Evolutionary conservation across 2,113 vertebrate genomes (phyloP), one percentile per base, ranked within the genome.

Genomic region (Nettapus auritus): DNA sequence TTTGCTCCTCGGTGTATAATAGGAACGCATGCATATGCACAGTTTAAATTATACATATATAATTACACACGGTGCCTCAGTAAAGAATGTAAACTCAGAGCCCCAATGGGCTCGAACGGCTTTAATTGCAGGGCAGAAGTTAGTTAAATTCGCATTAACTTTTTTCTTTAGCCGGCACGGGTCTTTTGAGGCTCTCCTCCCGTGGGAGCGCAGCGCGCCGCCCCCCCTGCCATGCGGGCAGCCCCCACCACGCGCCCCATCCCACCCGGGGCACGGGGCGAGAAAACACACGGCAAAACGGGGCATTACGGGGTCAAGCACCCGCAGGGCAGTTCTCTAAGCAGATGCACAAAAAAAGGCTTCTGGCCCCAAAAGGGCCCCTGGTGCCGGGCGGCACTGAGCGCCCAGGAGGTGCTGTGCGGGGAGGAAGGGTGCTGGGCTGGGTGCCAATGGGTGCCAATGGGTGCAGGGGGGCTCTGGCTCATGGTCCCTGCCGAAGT

Each of bases 111-210:
- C 52, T 93, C 48, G n/a, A 56, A 92, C 60, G 93, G 91, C 93
- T 96, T 77, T 96, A 96, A 96, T 94, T 96, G 95, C 92, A 95
- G 92, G 92, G 93, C 96, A 96, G 91, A 91, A 93, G 95, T 90
- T 94, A 94, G 92, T 94, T 95, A 90, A 94, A 93, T 91, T 89
- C 95, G 82, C 95, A 94, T 95, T 95, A 94, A 93, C 79, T 89
- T 96, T 83, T 36, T 2, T 9, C 73, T 90, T 64, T 13, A 77
- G 84, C 78, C 18, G 0, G 68, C 75, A 73, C 2, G 2, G 86
- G 60, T 66, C 77, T 76, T 92, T 86, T 56, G 73, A 92, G 88
- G 53, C 69, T 23, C 50, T 68, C 28, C 34, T 94, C 87, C 82
- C 25, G 60, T 0, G 5, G 88, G 91, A 94, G 57, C 26, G 2